These are phyloP conservation scores for Sciurus niger DNA, from an alignment of 2,113 vertebrate genomes.

Conservation along the genomic window DNA sequence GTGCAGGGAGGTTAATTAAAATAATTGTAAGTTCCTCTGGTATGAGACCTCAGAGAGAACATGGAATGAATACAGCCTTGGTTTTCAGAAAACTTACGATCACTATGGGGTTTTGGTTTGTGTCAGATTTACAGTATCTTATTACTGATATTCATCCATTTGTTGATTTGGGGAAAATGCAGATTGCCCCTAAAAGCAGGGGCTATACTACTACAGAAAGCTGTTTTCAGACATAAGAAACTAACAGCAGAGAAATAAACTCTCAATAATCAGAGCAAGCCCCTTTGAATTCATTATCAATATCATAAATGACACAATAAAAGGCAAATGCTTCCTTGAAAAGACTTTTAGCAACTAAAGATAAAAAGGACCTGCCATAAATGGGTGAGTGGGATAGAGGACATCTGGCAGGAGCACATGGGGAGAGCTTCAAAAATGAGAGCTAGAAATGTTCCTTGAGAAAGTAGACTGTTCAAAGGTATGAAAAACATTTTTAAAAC, in stretches of 20 bases:
- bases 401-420: constrained; percentile 11
- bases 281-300: constrained; percentile 64
- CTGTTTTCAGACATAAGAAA: constrained; percentile 60
- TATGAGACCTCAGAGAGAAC: neutral
- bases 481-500: constrained; percentile 69
- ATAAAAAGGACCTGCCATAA: constrained; percentile 60
- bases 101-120: neutral
- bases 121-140: constrained; percentile 35
- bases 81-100: neutral
- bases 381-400: neutral
- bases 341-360: constrained; percentile 65
- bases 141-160: constrained; percentile 16
- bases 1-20: constrained; percentile 10
- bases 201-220: constrained; percentile 18
- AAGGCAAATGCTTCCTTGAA: constrained; percentile 67
- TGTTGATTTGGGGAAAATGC: constrained; percentile 2
- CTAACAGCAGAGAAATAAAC: constrained; percentile 53
- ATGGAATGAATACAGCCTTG: neutral
- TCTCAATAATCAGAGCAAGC: constrained; percentile 41
- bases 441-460: constrained; percentile 5
- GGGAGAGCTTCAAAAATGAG: constrained; percentile 52
- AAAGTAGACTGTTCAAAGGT: constrained; percentile 54
- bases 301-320: constrained; percentile 67
- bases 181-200: constrained; percentile 62
- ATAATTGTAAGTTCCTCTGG: constrained; percentile 11